These are phyloP conservation scores for Ceyx melanurus DNA, from an alignment of 2,113 vertebrate genomes.

Conservation along the genomic window DNA sequence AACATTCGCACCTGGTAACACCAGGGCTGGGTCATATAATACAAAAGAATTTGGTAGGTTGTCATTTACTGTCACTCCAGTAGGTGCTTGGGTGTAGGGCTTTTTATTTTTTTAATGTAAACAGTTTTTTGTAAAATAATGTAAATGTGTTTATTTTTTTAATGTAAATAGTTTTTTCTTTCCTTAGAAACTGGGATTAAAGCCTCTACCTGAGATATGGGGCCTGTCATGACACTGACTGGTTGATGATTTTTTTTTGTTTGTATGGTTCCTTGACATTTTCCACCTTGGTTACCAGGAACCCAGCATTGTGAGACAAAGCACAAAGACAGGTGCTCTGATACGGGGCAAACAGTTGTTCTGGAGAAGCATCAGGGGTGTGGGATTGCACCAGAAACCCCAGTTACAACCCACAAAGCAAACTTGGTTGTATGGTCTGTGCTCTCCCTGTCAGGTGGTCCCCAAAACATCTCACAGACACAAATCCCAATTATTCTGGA, in stretches of 20 bases:
- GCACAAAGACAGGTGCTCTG: neutral
- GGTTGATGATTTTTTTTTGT: neutral
- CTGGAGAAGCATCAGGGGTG: accelerated
- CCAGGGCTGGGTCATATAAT: neutral
- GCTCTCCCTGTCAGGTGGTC: neutral
- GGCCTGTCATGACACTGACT: neutral
- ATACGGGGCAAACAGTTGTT: neutral
- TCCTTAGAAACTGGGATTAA: neutral
- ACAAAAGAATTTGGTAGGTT: neutral
- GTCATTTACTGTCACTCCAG: neutral
- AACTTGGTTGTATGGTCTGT: accelerated
- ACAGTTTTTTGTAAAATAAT: neutral
- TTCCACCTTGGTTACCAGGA: neutral
- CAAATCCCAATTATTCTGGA: neutral
- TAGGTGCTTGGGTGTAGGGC: neutral
- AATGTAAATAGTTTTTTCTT: neutral
- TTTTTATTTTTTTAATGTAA: no score
- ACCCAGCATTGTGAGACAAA: neutral
- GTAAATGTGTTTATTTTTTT: no score
- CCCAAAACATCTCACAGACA: neutral
- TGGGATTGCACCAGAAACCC: neutral
- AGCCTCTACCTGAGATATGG: neutral
- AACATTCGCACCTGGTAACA: neutral
- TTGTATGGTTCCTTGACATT: neutral
- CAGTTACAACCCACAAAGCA: neutral